A percentile compares a stretch with the other conserved stretches of the same genome.
phyloP scores from a whole-genome alignment of 2,888 invertebrate genomes.

The Heliconius aoede region DNA sequence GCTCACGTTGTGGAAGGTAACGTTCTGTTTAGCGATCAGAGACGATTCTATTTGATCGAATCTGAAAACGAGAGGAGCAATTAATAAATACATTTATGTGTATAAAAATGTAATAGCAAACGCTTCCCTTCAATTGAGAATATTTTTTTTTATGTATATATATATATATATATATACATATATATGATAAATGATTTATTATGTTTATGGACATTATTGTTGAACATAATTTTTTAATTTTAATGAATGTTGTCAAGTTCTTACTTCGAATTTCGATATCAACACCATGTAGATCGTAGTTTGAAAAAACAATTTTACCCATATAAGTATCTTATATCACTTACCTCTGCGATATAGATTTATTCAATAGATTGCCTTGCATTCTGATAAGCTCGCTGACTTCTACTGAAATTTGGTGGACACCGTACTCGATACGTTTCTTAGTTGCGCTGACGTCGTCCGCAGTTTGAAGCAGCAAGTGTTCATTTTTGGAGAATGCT shows the following conservation, averaged over 20 bases:
- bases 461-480: conserved; percentile 91
- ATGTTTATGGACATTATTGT: too few species aligned
- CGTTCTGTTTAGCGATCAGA: conserved; percentile 88
- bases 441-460: conserved; percentile 93
- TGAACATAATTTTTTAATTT: too few species aligned
- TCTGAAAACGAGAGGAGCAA: conserved; percentile 60
- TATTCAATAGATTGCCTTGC: conserved; percentile 86
- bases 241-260: too few species aligned
- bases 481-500: conserved; percentile 88
- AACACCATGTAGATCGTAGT: too few species aligned
- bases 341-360: conserved; percentile 85
- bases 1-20: conserved; percentile 88
- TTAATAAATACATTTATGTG: background rate
- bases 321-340: background rate
- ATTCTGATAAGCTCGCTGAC: conserved; percentile 86
- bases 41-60: conserved; percentile 88
- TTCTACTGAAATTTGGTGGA: conserved; percentile 91
- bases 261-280: too few species aligned
- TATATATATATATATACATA: too few species aligned
- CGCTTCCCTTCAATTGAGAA: background rate
- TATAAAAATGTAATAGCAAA: background rate
- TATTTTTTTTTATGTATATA: too few species aligned
- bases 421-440: conserved; percentile 92
- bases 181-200: background rate
- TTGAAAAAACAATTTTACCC: too few species aligned